phyloP scores from a whole-genome alignment of 2,888 invertebrate genomes.

The Tachina lurida region DNA sequence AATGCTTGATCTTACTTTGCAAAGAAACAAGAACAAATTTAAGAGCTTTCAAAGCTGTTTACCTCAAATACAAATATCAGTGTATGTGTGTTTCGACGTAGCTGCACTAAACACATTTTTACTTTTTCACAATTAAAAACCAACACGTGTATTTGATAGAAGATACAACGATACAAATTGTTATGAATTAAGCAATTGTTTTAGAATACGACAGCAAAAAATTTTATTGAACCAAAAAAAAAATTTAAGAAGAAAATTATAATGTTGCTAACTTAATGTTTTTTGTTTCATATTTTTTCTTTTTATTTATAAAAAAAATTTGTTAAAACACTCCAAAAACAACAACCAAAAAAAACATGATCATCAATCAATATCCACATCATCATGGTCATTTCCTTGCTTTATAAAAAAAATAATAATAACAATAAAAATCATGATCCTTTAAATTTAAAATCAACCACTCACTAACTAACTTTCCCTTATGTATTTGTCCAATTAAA shows the following conservation, averaged over 20 bases:
- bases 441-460: constrained; percentile 51
- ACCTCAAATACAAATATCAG: too few species aligned
- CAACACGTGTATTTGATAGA: too few species aligned
- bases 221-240: constrained; percentile 17
- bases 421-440: constrained; percentile 57
- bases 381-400: constrained; percentile 82
- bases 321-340: constrained; percentile 66
- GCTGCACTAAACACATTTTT: too few species aligned
- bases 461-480: constrained; percentile 59
- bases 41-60: too few species aligned
- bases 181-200: too few species aligned
- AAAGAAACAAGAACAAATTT: too few species aligned
- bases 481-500: constrained; percentile 70
- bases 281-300: constrained; percentile 80
- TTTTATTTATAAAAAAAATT: constrained; percentile 77
- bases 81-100: too few species aligned
- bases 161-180: too few species aligned
- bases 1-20: too few species aligned
- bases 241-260: constrained; percentile 52
- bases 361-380: constrained; percentile 72
- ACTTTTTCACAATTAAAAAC: too few species aligned
- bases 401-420: constrained; percentile 72
- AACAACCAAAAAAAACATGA: constrained; percentile 71
- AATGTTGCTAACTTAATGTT: constrained; percentile 82
- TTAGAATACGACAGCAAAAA: neutral